Conservation (phyloP, 1,140 invertebrate genomes). For the Conus ventricosus region DNA sequence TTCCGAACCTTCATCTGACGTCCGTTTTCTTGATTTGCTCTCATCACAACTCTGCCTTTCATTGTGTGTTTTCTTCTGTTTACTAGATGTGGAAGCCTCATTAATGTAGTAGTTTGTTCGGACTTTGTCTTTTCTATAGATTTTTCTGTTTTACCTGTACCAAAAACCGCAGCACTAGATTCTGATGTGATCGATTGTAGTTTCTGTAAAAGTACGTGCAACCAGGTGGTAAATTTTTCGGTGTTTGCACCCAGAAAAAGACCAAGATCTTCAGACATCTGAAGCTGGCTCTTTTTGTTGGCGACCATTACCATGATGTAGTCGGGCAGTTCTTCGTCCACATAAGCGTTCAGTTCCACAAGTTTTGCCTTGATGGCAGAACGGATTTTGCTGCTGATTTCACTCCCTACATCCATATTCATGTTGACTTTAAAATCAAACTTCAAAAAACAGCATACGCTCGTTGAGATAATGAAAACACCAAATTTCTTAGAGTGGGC, state of each 20-base stretch:
- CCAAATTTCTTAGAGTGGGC: background rate
- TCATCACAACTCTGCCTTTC: background rate
- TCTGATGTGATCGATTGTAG: constrained; percentile 86
- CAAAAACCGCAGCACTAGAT: background rate
- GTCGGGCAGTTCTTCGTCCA: constrained; percentile 96
- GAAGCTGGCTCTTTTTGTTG: constrained; percentile 91
- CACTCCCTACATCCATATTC: constrained; percentile 64
- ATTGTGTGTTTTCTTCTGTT: constrained; percentile 11
- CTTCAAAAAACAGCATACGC: background rate
- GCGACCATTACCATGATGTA: constrained; percentile 99
- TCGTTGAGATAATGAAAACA: background rate
- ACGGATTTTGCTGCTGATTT: constrained; percentile 74
- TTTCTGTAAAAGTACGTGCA: constrained; percentile 89
- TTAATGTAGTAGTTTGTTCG: background rate
- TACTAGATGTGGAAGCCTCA: background rate
- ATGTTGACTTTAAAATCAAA: background rate
- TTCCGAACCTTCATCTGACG: background rate
- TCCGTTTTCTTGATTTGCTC: background rate
- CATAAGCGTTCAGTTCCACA: constrained; percentile 90
- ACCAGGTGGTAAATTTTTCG: constrained; percentile 91
- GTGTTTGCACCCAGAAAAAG: constrained; percentile 92
- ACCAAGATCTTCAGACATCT: constrained; percentile 94
- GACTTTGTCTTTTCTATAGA: constrained; percentile 6
- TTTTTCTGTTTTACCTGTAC: background rate
- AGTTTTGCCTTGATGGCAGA: constrained; percentile 95